Evolutionary conservation across 2,888 invertebrate genomes (phyloP), one percentile per base, ranked within the genome.

Genomic region (Hydrotaea diabolus): DNA sequence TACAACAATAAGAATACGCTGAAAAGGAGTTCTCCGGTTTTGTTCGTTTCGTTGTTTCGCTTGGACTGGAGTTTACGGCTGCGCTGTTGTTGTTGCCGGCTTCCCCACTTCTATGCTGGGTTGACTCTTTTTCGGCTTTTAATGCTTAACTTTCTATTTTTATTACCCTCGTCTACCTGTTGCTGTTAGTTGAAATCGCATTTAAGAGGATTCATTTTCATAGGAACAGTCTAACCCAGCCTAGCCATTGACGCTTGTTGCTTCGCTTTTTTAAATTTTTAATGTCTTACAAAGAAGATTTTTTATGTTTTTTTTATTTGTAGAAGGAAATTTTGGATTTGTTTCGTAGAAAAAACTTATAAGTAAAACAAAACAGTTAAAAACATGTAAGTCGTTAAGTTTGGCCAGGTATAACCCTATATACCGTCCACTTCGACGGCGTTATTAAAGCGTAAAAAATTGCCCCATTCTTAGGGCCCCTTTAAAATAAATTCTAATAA

Each of bases 91-190:
- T 23, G 36, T 55, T 77, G 3, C 39, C 36, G 43, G n/a, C 11
- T 39, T 39, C 7, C 39, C 39, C 13, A 36, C 39, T 39, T 11
- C 39, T 23, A 31, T 23, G n/a, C 21, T 49, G 13, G 13, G 49
- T n/a, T 55, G 19, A 11, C 39, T 36, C 1, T 57, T 66, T 69
- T n/a, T 43, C 62, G 9, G 39, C 39, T 19, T 64, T 59, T 79
- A 79, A 79, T 15, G 23, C 26, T 53, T 77, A 84, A 84, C 83
- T 84, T 84, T 84, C 80, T 84, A 77, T 80, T 84, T 59, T 55
- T 19, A 21, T 55, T 59, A 74, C 80, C 31, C 31, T 7, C 31
- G 31, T 31, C 74, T 75, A 80, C 80, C 77, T 77, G 69, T 74
- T 77, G 46, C 80, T 64, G 53, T 15, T 43, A 11, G 31, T 53